Evolutionary conservation across 1,140 invertebrate genomes (phyloP), one percentile per base, ranked within the genome.

Genomic region (Drosophila watanabei): DNA sequence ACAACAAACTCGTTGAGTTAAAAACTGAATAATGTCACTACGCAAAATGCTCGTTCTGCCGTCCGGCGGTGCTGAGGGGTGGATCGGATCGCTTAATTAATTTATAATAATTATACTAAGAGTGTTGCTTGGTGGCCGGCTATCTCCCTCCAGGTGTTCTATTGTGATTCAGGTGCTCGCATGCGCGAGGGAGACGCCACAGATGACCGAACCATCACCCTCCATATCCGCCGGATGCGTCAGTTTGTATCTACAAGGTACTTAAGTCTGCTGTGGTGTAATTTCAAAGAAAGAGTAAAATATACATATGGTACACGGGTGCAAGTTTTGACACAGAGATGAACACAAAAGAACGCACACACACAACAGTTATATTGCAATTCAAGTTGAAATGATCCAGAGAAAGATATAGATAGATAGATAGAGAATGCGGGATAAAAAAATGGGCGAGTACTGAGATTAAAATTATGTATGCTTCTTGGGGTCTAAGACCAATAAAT

Each of bases 131-230:
- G 14, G 41, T 77, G 46, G 10, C 8, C 10, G 43, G 39, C 61
- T 0, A 41, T 58, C 56, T 68, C 43, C 59, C 60, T 77, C 62
- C 49, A 24, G 46, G 49, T 77, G 52, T 81, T 20, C 68, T 10
- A 24, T 41, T 30, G 49, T 65, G 39, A 54, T 54, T 45, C 7
- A 20, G 41, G 28, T 79, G 64, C 57, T 48, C 30, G 78, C 76
- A 88, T 87, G 85, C 83, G 65, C 52, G 39, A 84, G 80, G 60
- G 64, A 61, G 60, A 63, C 16, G 51, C 63, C 80, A 18, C 11
- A n/a, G 28, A 14, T 13, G 37, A 39, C 11, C 69, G 46, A 46
- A 14, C 69, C 68, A 73, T n/a, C 24, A 20, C 45, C 56, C 69
- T 61, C 30, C 71, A 37, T 28, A 37, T 60, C 54, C 56, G 70